These are phyloP conservation scores for Synanceia verrucosa DNA, from an alignment of 2,797 vertebrate species.

Conservation along the genomic window DNA sequence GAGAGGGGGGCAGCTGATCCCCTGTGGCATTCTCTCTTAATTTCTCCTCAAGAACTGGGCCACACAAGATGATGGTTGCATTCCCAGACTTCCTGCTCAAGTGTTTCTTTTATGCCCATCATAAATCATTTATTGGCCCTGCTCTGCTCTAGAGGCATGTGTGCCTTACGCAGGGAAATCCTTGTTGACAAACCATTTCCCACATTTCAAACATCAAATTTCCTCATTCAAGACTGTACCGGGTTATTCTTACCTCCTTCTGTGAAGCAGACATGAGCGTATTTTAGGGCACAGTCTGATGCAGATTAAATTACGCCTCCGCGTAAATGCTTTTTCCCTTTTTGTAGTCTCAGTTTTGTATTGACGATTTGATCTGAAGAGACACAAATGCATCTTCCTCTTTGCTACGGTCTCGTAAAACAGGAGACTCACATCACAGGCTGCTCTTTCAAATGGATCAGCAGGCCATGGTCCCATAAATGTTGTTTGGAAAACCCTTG, in stretches of 20 bases:
- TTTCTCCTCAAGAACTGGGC: conserved; percentile 65
- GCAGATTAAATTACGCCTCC: conserved; percentile 35
- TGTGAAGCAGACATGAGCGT: background rate
- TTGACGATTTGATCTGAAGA: conserved; percentile 36
- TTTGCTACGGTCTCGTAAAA: conserved; percentile 34
- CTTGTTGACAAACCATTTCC: conserved; percentile 73
- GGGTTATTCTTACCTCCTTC: conserved; percentile 37
- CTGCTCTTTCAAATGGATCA: conserved; percentile 46
- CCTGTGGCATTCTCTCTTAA: conserved; percentile 42
- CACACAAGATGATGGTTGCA: conserved; percentile 55
- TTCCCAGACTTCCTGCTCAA: conserved; percentile 51
- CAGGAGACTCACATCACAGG: conserved; percentile 25
- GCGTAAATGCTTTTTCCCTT: conserved; percentile 35
- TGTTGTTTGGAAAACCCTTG: conserved; percentile 51
- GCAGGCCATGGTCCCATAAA: conserved; percentile 51
- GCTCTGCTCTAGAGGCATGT: conserved; percentile 53
- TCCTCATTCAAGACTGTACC: conserved; percentile 54
- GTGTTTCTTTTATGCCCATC: conserved; percentile 55
- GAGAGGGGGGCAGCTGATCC: conserved; percentile 51
- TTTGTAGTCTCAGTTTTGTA: conserved; percentile 27
- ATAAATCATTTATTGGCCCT: conserved; percentile 67
- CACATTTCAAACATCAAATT: conserved; percentile 55
- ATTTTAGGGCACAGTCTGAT: conserved; percentile 16
- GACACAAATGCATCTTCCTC: conserved; percentile 30
- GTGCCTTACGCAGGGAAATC: conserved; percentile 63